Evolutionary conservation across 1,140 invertebrate genomes (phyloP).

Genomic region (Zaprionus taronus): DNA sequence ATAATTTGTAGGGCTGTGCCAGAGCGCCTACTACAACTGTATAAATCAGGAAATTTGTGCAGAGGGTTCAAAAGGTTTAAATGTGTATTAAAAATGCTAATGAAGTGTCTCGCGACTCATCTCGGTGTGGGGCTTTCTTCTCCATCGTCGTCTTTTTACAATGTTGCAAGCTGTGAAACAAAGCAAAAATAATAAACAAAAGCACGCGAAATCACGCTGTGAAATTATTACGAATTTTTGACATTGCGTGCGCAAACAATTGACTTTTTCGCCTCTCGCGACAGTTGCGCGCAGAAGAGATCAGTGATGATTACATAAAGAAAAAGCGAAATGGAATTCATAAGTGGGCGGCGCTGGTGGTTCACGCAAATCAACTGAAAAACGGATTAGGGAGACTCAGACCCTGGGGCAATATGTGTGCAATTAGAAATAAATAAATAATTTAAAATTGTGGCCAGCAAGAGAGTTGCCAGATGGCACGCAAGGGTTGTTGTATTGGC

Average conservation of each 20-base stretch:
- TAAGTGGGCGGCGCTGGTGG: neutral
- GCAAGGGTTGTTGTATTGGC: conserved; percentile 11
- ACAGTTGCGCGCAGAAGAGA: conserved; percentile 25
- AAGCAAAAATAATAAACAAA: conserved; percentile 31
- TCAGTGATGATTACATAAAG: conserved; percentile 42
- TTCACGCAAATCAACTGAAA: conserved; percentile 12
- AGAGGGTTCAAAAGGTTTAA: conserved; percentile 64
- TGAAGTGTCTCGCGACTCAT: conserved; percentile 27
- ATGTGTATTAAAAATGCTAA: conserved; percentile 65
- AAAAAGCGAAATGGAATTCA: conserved; percentile 40
- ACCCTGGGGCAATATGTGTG: neutral
- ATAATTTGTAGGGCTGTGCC: neutral
- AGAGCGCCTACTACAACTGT: conserved; percentile 26
- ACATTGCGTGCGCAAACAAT: conserved; percentile 64
- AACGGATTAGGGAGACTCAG: conserved; percentile 12
- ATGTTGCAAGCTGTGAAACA: conserved; percentile 42
- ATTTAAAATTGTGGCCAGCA: conserved; percentile 14
- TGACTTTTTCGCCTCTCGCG: conserved; percentile 42
- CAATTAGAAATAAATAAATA: conserved; percentile 22
- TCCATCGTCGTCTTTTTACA: conserved; percentile 17
- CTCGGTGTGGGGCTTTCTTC: conserved; percentile 29
- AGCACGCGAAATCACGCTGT: conserved; percentile 40
- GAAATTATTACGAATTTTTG: conserved; percentile 50
- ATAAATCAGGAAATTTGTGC: conserved; percentile 18
- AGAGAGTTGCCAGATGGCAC: neutral